A percentile compares a stretch with the other conserved stretches of the same genome.
Conservation (phyloP, 2,797 vertebrate species). For the Takifugu rubripes region DNA sequence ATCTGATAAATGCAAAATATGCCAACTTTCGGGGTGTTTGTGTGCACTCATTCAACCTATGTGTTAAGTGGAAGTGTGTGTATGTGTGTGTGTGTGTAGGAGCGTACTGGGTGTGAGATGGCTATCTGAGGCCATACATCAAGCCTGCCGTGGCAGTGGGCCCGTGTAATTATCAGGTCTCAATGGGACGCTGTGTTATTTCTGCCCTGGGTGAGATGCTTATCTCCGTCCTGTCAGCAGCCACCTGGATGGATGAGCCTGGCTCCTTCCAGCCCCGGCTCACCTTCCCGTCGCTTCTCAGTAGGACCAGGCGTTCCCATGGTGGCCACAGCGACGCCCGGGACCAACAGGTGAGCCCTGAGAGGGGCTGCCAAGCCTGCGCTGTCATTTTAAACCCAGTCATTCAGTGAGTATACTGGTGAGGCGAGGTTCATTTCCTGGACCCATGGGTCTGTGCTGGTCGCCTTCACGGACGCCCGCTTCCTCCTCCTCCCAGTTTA, state of each 20-base stretch:
- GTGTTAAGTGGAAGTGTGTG: slow-evolving; percentile 58
- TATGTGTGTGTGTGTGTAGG: slow-evolving; percentile 9
- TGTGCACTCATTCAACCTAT: slow-evolving; percentile 31
- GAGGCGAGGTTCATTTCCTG: no score
- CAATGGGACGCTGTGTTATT: slow-evolving; percentile 79
- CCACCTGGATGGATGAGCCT: slow-evolving; percentile 76
- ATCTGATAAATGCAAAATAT: slow-evolving; percentile 35
- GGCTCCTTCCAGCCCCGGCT: slow-evolving; percentile 45
- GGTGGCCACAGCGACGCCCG: neutral
- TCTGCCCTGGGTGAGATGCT: slow-evolving; percentile 79
- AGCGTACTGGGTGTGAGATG: slow-evolving; percentile 69
- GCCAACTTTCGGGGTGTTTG: slow-evolving; percentile 21
- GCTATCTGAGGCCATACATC: slow-evolving; percentile 78
- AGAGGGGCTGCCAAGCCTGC: no score
- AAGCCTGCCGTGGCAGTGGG: slow-evolving; percentile 65
- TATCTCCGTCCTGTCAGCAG: slow-evolving; percentile 74
- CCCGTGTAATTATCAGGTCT: slow-evolving; percentile 77
- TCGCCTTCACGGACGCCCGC: no score
- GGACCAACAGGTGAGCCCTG: no score
- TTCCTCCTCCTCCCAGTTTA: no score
- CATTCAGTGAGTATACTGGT: no score
- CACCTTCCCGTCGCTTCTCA: slow-evolving; percentile 58
- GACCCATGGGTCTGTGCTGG: no score
- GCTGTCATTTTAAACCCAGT: no score
- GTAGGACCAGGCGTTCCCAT: slow-evolving; percentile 20